phyloP scores from a whole-genome alignment of 2,888 invertebrate genomes.

The Mayetiola destructor region DNA sequence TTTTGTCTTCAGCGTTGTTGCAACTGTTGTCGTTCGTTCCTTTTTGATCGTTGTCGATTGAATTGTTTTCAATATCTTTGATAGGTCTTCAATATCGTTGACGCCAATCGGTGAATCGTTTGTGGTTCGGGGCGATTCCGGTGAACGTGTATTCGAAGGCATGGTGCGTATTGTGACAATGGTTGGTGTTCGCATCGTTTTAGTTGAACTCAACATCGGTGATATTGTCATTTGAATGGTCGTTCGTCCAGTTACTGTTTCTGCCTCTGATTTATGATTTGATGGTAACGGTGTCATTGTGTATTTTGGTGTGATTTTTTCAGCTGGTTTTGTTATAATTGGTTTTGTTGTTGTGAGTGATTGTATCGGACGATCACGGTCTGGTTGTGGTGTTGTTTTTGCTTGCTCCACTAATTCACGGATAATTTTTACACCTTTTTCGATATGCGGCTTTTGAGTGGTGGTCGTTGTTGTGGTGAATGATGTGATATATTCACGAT shows the following conservation, averaged over 20 bases:
- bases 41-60: conserved; percentile 11
- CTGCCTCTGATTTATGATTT: background rate
- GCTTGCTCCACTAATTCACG: conserved; percentile 19
- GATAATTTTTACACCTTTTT: conserved; percentile 23
- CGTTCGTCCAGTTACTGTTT: conserved; percentile 18
- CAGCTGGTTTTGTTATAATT: conserved; percentile 26
- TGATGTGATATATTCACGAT: conserved; percentile 8
- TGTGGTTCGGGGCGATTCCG: conserved; percentile 19
- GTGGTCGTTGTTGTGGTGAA: conserved; percentile 5
- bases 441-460: conserved; percentile 4
- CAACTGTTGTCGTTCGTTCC: background rate
- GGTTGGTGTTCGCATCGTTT: conserved; percentile 15
- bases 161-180: conserved; percentile 18
- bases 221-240: conserved; percentile 17
- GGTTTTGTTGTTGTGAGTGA: conserved; percentile 28
- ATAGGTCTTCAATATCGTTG: conserved; percentile 13
- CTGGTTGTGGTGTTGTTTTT: conserved; percentile 17
- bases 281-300: conserved; percentile 27
- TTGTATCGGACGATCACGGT: conserved; percentile 33
- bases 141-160: conserved; percentile 16
- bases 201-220: conserved; percentile 14
- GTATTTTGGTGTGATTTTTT: conserved; percentile 32
- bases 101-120: conserved; percentile 21
- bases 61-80: conserved; percentile 7
- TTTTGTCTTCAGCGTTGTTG: background rate